Evolutionary conservation across 1,140 invertebrate genomes (phyloP), one percentile per base, ranked within the genome.

Genomic region (Danaus plexippus): DNA sequence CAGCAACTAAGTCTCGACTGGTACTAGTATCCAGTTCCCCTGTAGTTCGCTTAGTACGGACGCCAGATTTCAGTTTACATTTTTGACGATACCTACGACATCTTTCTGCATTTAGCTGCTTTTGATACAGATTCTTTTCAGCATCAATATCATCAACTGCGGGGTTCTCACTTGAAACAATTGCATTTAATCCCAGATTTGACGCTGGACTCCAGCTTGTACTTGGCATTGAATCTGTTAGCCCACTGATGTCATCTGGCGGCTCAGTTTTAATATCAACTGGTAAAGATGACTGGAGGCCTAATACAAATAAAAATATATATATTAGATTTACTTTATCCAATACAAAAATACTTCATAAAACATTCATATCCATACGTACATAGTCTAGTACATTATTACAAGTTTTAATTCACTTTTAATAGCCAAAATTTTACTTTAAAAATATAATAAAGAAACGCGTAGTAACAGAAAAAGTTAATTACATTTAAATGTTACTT

Each of bases 291-390:
- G 22, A 32, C 22, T 32, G 22, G 22, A 32, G 22, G 4, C 22
- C 22, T 59, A 53, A 59, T 49, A 53, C 40, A 59, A 59, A n/a
- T n/a, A n/a, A 59, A 53, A 48, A 59, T 53, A 59, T 59, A 54
- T 59, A 59, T 59, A n/a, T 59, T 32, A 5, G 22, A 32, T 8
- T 32, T 7, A n/a, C n/a, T n/a, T n/a, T n/a, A n/a, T n/a, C n/a
- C n/a, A n/a, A n/a, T n/a, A n/a, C n/a, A n/a, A n/a, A n/a, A n/a
- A n/a, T n/a, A n/a, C n/a, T n/a, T n/a, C n/a, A n/a, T n/a, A n/a
- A n/a, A n/a, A n/a, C n/a, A n/a, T n/a, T n/a, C n/a, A n/a, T n/a
- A n/a, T n/a, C n/a, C n/a, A n/a, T n/a, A n/a, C n/a, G n/a, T n/a
- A n/a, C n/a, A n/a, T n/a, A n/a, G n/a, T n/a, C n/a, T n/a, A n/a